Percentiles rank a stretch among this genome's conserved stretches.
These are phyloP conservation scores for Drosophila chauvacae DNA, from an alignment of 1,140 invertebrate species.

Conservation along the genomic window DNA sequence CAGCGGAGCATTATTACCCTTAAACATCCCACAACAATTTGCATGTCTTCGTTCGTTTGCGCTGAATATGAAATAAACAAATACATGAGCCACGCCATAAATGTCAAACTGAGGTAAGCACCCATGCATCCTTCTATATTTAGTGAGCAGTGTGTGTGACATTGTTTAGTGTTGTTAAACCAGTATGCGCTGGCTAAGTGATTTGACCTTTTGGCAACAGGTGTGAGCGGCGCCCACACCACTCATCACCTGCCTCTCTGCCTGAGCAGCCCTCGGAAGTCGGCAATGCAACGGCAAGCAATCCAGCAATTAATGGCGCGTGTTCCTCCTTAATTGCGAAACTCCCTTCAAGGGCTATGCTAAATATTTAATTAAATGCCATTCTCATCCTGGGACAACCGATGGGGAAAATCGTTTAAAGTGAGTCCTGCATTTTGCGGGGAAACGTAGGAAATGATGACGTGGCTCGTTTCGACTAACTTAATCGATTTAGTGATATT, in stretches of 20 bases:
- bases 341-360: not conserved
- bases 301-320: slow-evolving; percentile 44
- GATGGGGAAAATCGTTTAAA: not conserved
- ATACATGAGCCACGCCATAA: slow-evolving; percentile 79
- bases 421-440: not conserved
- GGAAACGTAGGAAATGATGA: not conserved
- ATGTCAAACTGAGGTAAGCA: slow-evolving; percentile 82
- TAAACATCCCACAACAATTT: slow-evolving; percentile 56
- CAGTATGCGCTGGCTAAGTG: slow-evolving; percentile 38
- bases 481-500: not conserved
- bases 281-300: slow-evolving; percentile 37
- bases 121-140: slow-evolving; percentile 21
- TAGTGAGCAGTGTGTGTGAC: slow-evolving; percentile 2
- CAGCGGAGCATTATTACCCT: slow-evolving; percentile 10
- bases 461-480: not conserved
- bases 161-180: slow-evolving; percentile 1
- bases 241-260: not conserved
- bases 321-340: slow-evolving; percentile 27
- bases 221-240: slow-evolving; percentile 37
- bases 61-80: slow-evolving; percentile 79
- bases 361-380: slow-evolving; percentile 38
- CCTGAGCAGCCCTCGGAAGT: slow-evolving; percentile 6
- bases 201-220: slow-evolving; percentile 79
- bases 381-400: not conserved
- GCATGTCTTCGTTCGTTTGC: slow-evolving; percentile 77